phyloP scores from a whole-genome alignment of 2,888 invertebrate genomes.

The Coelogynopora nodosa region DNA sequence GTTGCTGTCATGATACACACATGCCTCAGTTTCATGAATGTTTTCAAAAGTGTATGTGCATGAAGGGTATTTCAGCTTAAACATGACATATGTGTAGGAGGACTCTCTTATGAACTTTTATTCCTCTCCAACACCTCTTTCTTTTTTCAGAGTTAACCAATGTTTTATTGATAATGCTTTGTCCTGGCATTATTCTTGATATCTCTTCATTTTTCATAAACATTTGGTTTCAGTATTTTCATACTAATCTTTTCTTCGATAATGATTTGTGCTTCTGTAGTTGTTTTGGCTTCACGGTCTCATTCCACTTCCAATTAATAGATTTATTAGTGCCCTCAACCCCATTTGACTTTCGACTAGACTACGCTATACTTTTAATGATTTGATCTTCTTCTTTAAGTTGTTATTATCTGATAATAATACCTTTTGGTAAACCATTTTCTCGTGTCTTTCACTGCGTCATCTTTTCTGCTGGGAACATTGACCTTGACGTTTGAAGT shows the following conservation, averaged over 20 bases:
- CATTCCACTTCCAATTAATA: too few relatives aligned
- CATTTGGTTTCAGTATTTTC: neutral
- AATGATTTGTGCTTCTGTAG: neutral
- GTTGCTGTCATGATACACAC: neutral
- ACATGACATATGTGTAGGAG: neutral
- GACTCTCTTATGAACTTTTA: neutral
- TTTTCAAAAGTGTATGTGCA: neutral
- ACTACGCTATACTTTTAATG: neutral
- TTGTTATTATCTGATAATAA: neutral
- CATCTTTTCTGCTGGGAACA: conserved; percentile 19
- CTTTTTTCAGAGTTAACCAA: neutral
- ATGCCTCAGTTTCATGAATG: neutral
- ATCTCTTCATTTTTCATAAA: neutral
- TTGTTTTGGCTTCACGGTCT: too few relatives aligned
- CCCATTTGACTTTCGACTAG: neutral
- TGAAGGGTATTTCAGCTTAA: neutral
- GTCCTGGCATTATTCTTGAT: neutral
- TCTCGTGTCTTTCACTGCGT: neutral
- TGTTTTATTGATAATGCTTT: neutral
- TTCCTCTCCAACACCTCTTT: neutral
- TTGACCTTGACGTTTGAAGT: neutral
- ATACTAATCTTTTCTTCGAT: neutral
- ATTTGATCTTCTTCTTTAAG: neutral
- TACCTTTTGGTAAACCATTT: neutral
- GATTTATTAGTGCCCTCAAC: neutral